phyloP scores from a whole-genome alignment of 2,113 vertebrate genomes.

The Isichthys henryi region DNA sequence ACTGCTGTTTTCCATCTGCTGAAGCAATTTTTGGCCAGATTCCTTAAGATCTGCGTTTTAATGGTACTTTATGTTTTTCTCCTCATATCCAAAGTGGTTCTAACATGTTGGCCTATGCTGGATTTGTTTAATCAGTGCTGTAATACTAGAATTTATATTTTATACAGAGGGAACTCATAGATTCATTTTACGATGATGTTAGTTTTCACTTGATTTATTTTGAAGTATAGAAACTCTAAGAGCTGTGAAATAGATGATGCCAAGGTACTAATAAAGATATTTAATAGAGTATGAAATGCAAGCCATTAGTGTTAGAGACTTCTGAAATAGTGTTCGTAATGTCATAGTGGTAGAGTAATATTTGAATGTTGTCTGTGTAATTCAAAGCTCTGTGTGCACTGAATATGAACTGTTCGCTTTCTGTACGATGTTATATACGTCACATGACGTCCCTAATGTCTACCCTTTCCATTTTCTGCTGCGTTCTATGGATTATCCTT shows the following conservation, averaged over 20 bases:
- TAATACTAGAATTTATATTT: slow-evolving; percentile 14
- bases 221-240: slow-evolving; percentile 40
- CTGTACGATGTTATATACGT: background rate
- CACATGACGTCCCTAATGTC: background rate
- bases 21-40: background rate
- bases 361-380: slow-evolving; percentile 10
- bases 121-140: slow-evolving; percentile 7
- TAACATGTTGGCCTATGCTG: background rate
- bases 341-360: background rate
- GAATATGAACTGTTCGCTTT: background rate
- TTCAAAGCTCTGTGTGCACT: slow-evolving; percentile 13
- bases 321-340: slow-evolving; percentile 14
- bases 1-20: background rate
- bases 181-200: slow-evolving; percentile 32
- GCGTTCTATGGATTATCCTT: background rate
- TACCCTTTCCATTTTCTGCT: background rate
- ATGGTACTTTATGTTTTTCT: background rate
- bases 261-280: slow-evolving; percentile 1
- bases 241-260: slow-evolving; percentile 19
- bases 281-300: slow-evolving; percentile 30
- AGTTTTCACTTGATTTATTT: slow-evolving; percentile 31
- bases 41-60: background rate
- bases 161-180: background rate
- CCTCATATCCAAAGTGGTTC: background rate
- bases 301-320: slow-evolving; percentile 39